Percentiles rank a stretch among this genome's conserved stretches.
These are phyloP conservation scores for Tetragnatha montana DNA, from an alignment of 2,888 invertebrate species.

Conservation along the genomic window DNA sequence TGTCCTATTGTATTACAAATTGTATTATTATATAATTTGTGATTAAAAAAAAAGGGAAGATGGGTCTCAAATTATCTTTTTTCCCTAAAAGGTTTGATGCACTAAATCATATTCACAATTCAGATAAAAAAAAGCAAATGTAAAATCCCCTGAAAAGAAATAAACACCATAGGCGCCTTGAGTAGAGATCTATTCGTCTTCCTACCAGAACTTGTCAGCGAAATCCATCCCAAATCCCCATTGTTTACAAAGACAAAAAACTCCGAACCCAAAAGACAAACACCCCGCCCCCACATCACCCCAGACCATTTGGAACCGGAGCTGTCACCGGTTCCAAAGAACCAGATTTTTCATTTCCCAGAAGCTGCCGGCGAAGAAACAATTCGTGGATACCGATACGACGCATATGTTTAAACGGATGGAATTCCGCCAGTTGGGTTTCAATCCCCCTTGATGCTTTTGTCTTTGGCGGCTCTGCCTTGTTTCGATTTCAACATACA, in stretches of 20 bases:
- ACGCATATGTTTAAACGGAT: background rate
- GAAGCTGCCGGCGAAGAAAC: background rate
- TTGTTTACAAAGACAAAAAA: background rate
- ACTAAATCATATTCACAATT: too few species aligned
- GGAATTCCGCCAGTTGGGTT: conserved; percentile 12
- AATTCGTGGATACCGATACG: background rate
- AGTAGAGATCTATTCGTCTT: too few species aligned
- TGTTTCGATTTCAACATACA: background rate
- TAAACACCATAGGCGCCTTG: too few species aligned
- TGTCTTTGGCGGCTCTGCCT: background rate
- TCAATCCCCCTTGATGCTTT: conserved; percentile 18
- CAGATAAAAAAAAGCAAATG: too few species aligned
- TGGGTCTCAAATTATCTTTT: too few species aligned
- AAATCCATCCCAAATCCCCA: background rate
- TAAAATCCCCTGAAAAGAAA: too few species aligned
- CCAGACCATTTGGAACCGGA: background rate
- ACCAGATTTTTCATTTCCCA: conserved; percentile 12
- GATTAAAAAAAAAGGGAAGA: too few species aligned
- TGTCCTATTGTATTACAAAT: too few species aligned
- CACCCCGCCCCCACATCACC: background rate
- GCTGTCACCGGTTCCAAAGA: background rate
- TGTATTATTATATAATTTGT: too few species aligned
- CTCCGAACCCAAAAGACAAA: background rate
- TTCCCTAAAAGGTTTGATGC: too few species aligned
- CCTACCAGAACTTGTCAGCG: background rate